These are phyloP conservation scores for Drosophila micromelanica DNA, from an alignment of 1,140 invertebrate species.

Conservation along the genomic window DNA sequence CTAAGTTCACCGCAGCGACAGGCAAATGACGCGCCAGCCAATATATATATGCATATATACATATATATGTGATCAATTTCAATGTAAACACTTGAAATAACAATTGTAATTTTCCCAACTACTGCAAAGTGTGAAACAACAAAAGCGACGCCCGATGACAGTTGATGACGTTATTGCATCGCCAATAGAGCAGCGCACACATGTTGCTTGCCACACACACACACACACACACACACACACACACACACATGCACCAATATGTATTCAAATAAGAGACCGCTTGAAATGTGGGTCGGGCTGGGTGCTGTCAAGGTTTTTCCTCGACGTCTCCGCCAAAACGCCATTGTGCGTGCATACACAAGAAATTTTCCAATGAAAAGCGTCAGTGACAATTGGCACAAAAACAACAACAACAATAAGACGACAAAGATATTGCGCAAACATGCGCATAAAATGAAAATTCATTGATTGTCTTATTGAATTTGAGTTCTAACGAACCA, in stretches of 20 bases:
- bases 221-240: not conserved
- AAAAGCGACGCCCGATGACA: constrained; percentile 48
- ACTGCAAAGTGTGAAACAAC: constrained; percentile 66
- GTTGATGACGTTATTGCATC: constrained; percentile 73
- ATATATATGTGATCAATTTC: constrained; percentile 54
- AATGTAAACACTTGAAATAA: constrained; percentile 67
- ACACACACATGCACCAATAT: not conserved
- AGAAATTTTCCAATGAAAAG: constrained; percentile 52
- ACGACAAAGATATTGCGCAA: constrained; percentile 57
- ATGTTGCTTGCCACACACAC: constrained; percentile 24
- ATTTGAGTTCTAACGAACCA: constrained; percentile 46
- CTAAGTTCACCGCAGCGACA: constrained; percentile 37
- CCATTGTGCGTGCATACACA: constrained; percentile 20
- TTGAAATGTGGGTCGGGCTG: constrained; percentile 32
- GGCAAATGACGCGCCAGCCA: constrained; percentile 14
- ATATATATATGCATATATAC: not conserved
- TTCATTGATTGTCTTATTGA: constrained; percentile 77
- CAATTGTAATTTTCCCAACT: constrained; percentile 74
- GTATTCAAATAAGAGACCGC: constrained; percentile 25
- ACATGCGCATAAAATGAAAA: constrained; percentile 73
- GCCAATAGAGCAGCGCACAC: constrained; percentile 51
- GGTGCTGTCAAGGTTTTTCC: constrained; percentile 33
- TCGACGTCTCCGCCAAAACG: not conserved
- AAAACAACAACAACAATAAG: constrained; percentile 33
- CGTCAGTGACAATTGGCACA: constrained; percentile 23